These are phyloP conservation scores for Mamestra configurata DNA, from an alignment of 1,140 invertebrate species.

Conservation along the genomic window DNA sequence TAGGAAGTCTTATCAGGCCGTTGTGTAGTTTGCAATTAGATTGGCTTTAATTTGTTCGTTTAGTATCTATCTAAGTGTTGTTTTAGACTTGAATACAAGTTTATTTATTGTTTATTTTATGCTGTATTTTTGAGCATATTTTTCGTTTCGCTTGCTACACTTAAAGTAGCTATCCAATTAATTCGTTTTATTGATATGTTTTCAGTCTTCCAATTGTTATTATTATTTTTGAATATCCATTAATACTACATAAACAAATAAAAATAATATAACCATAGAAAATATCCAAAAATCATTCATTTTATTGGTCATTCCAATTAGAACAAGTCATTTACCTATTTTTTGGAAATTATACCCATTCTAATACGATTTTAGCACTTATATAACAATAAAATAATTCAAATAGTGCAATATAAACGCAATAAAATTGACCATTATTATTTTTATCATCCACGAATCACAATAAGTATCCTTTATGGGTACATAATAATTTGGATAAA, in stretches of 20 bases:
- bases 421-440: slow-evolving; percentile 63
- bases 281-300: background rate
- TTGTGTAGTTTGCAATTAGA: background rate
- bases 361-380: slow-evolving; percentile 25
- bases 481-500: slow-evolving; percentile 9
- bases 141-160: background rate
- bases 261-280: background rate
- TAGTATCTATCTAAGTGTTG: background rate
- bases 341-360: slow-evolving; percentile 49
- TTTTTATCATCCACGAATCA: slow-evolving; percentile 55
- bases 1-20: slow-evolving; percentile 1
- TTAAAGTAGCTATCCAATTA: background rate
- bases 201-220: background rate
- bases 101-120: background rate
- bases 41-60: slow-evolving; percentile 11
- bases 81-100: background rate
- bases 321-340: slow-evolving; percentile 46
- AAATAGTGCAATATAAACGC: slow-evolving; percentile 56
- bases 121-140: background rate
- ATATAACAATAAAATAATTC: slow-evolving; percentile 57
- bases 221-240: background rate
- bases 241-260: background rate
- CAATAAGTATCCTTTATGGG: background rate
- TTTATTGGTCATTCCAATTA: slow-evolving; percentile 52
- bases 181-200: background rate